Conservation (phyloP, 1,140 invertebrate genomes). For the Drosophila nikananu region DNA sequence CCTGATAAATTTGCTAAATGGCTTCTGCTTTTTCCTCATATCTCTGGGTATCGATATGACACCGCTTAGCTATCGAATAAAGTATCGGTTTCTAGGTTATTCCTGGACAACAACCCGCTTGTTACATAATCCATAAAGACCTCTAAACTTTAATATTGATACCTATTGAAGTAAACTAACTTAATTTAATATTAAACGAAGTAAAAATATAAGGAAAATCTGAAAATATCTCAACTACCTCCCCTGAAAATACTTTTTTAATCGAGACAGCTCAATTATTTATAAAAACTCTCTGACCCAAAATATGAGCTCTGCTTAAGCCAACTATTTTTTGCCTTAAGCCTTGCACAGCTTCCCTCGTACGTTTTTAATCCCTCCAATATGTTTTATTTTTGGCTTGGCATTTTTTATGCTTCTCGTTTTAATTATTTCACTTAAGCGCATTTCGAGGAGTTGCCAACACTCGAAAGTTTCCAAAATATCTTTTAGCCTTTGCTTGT, state of each 20-base stretch:
- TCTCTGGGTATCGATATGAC: no score
- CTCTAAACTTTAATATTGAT: neutral
- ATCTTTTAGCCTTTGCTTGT: slow-evolving; percentile 36
- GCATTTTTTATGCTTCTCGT: slow-evolving; percentile 26
- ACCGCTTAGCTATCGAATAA: no score
- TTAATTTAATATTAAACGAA: neutral
- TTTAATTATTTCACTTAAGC: slow-evolving; percentile 58
- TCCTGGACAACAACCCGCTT: no score
- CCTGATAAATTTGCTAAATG: neutral
- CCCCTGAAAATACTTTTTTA: no score
- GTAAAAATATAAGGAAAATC: neutral
- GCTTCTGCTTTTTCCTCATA: no score
- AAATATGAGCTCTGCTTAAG: neutral
- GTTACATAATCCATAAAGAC: no score
- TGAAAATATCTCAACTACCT: neutral
- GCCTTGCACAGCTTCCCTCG: neutral
- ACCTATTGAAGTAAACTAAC: neutral
- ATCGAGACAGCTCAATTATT: neutral
- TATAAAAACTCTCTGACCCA: neutral
- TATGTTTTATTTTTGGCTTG: slow-evolving; percentile 13
- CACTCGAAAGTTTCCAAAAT: slow-evolving; percentile 51
- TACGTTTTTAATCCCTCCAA: neutral
- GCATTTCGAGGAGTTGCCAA: slow-evolving; percentile 48
- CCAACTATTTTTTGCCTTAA: slow-evolving; percentile 4
- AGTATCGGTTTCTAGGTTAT: no score